Base-by-base conservation (phyloP, 1,140 invertebrate genomes). In the Andrena cerasifolii region DNA sequence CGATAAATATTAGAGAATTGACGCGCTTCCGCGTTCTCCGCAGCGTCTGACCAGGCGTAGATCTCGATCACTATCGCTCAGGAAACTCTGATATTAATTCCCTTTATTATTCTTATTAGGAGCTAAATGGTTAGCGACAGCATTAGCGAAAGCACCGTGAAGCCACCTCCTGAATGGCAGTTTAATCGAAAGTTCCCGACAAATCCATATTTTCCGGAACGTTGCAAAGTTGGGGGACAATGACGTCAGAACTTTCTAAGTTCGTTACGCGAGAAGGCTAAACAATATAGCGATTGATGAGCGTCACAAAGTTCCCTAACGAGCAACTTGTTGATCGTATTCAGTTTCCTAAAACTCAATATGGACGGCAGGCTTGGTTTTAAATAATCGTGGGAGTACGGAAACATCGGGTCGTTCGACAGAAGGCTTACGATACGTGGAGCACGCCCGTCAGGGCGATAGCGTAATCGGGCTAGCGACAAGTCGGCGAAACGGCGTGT, bases 381-480 rank as follows among this genome's bases (percentile, higher is more conserved):
- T 26, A 14, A 54, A 53, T 24, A 53, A 53, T 24, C 26, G 21
- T 53, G 51, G 8, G 10, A 12, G 10, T 14, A 47, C 2, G 45
- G n/a, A n/a, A n/a, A n/a, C n/a, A n/a, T n/a, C n/a, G n/a, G n/a
- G n/a, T n/a, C n/a, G n/a, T n/a, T n/a, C n/a, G n/a, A n/a, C n/a
- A n/a, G n/a, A n/a, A n/a, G n/a, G n/a, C n/a, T n/a, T n/a, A n/a
- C 67, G 26, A 70, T 47, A 18, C 24, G 16, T 7, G n/a, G 5
- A 31, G 40, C 40, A 59, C 47, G 33, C 28, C 40, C 54, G 24
- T 3, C 14, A 26, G 12, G 14, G 14, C 40, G 14, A n/a, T 72
- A n/a, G n/a, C 14, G 56, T 31, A 61, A 72, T 61, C 58, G 68
- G n/a, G 40, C 56, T 47, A 61, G 43, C 56, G 54, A 21, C 26